These are phyloP conservation scores for Catharus bicknelli DNA, from an alignment of 2,113 vertebrate genomes.

Conservation along the genomic window DNA sequence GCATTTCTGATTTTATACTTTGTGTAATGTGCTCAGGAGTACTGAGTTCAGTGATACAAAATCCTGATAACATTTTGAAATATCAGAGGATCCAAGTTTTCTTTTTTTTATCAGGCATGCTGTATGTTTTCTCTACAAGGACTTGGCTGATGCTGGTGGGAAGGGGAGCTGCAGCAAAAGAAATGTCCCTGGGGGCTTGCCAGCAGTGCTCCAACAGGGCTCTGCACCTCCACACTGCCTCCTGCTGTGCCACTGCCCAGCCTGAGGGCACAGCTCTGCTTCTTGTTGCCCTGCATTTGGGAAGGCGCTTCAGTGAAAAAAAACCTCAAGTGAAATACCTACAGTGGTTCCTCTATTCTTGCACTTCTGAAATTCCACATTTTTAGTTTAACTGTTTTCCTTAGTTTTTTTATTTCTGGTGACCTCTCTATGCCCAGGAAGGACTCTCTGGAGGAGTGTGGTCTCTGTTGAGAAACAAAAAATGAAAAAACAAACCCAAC, in stretches of 20 bases:
- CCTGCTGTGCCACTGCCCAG: accelerated
- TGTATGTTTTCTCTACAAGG: background rate
- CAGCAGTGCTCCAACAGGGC: background rate
- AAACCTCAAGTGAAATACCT: background rate
- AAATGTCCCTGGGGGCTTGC: accelerated
- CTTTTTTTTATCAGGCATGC: background rate
- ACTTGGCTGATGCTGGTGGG: background rate
- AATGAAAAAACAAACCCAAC: background rate
- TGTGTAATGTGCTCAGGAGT: background rate
- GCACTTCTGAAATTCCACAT: background rate
- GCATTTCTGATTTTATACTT: background rate
- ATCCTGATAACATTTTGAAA: background rate
- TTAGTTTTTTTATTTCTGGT: background rate
- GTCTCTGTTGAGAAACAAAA: background rate
- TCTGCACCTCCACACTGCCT: background rate
- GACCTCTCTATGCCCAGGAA: background rate
- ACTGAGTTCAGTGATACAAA: background rate
- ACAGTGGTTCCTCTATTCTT: background rate
- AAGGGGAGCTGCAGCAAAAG: background rate
- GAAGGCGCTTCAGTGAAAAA: background rate
- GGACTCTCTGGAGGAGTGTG: background rate
- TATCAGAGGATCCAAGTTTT: background rate
- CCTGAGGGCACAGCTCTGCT: background rate
- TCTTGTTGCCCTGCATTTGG: background rate
- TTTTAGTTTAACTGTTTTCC: background rate